Evolutionary conservation across 2,888 invertebrate genomes (phyloP).

Genomic region (Aspidiotus destructor): DNA sequence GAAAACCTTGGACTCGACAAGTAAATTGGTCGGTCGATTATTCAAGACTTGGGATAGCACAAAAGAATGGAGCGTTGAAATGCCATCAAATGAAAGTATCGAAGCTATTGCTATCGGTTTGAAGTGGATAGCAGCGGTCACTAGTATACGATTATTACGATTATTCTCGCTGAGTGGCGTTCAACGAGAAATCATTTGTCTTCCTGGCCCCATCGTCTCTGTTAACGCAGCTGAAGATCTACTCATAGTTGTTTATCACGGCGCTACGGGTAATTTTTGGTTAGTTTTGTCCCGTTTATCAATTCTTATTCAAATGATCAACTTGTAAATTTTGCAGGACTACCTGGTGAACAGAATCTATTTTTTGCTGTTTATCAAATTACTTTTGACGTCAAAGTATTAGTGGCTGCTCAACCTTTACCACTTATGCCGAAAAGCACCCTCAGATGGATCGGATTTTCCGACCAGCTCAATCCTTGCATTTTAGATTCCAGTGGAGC

Average conservation of each 20-base stretch:
- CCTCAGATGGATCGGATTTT: slow-evolving; percentile 67
- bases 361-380: slow-evolving; percentile 43
- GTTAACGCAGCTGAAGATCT: slow-evolving; percentile 54
- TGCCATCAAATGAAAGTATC: slow-evolving; percentile 71
- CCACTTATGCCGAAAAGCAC: slow-evolving; percentile 59
- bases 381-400: slow-evolving; percentile 31
- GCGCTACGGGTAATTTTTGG: slow-evolving; percentile 44
- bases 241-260: slow-evolving; percentile 58
- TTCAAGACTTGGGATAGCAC: slow-evolving; percentile 48
- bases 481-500: slow-evolving; percentile 69
- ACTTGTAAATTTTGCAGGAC: slow-evolving; percentile 39
- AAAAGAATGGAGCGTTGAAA: slow-evolving; percentile 74
- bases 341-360: slow-evolving; percentile 42
- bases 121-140: slow-evolving; percentile 70
- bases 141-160: slow-evolving; percentile 63
- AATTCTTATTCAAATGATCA: neutral
- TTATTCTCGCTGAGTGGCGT: slow-evolving; percentile 77
- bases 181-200: slow-evolving; percentile 64
- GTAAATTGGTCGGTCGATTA: slow-evolving; percentile 65
- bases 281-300: neutral
- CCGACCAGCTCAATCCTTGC: slow-evolving; percentile 70
- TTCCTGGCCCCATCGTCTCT: slow-evolving; percentile 64
- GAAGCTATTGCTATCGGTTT: slow-evolving; percentile 56
- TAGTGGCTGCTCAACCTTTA: slow-evolving; percentile 41
- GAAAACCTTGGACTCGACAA: slow-evolving; percentile 50